Evolutionary conservation across 2,888 invertebrate species (phyloP).

Genomic region (Ectemnius lituratus): DNA sequence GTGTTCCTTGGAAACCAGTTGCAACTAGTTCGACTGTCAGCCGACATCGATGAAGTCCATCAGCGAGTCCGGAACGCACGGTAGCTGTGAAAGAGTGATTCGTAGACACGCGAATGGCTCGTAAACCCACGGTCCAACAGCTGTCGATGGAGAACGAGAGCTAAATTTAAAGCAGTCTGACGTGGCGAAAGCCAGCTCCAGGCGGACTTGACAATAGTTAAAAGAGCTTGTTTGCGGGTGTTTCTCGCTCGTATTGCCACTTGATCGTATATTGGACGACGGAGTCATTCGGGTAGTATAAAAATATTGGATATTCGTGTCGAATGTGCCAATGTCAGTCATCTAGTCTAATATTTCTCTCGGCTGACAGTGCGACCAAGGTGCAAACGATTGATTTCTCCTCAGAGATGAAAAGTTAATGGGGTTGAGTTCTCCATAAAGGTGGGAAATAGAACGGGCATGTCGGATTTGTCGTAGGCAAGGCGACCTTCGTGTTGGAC

Average conservation of each 20-base stretch:
- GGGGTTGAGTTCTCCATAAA: no score
- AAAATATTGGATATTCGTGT: no score
- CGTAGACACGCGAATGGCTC: constrained; percentile 71
- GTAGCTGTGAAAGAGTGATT: constrained; percentile 68
- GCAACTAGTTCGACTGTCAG: constrained; percentile 14
- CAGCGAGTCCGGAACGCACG: constrained; percentile 35
- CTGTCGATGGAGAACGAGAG: constrained; percentile 75
- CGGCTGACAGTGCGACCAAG: no score
- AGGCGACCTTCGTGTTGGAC: constrained; percentile 51
- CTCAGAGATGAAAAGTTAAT: no score
- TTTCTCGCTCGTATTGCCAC: not conserved
- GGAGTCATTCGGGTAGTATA: no score
- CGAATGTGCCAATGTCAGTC: no score
- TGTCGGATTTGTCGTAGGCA: not conserved
- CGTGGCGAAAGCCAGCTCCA: constrained; percentile 25
- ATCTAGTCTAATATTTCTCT: no score
- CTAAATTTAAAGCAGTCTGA: constrained; percentile 70
- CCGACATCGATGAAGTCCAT: constrained; percentile 19
- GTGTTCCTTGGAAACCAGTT: not conserved
- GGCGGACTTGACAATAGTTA: constrained; percentile 47
- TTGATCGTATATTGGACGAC: not conserved
- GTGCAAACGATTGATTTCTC: no score
- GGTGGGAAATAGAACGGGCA: not conserved
- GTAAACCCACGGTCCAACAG: constrained; percentile 72
- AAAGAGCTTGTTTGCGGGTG: constrained; percentile 20